Base-by-base conservation (phyloP, 2,113 vertebrate genomes). In the Struthio camelus region DNA sequence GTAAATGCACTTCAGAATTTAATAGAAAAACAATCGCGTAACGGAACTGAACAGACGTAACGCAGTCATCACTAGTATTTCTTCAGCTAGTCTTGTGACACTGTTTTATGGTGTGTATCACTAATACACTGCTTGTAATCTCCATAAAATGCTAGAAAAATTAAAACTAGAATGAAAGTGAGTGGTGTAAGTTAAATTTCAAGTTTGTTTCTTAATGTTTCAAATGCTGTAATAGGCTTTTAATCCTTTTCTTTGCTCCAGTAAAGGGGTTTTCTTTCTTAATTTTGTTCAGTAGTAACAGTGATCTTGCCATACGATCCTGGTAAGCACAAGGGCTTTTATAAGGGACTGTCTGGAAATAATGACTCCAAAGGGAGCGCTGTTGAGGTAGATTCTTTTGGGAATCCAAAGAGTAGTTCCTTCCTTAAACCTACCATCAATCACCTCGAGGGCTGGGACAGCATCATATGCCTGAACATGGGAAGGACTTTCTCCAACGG, bases 391-490 rank as follows among this genome's bases (percentile, higher is more conserved):
- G 36, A 25, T 27, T 65, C 62, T 27, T 65, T 38, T 9, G 15
- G 62, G 62, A 38, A 40, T 36, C 62, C 54, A 56, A 56, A 30
- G 54, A 56, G 54, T 17, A 56, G 30, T 32, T 30, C 54, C 54
- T 56, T 54, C 53, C 53, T 54, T 54, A 54, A 54, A 54, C 27
- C 53, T 32, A 20, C 10, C 5, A 9, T 17, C 54, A 56, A 9
- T 17, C 54, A 56, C 54, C 54, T 17, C 17, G 54, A 28, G 54
- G 14, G 10, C 46, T 48, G 19, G 17, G 46, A 8, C 10, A 66
- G 8, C 64, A 66, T 28, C 20, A 1, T 30, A 22, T 0, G 0
- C 14, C 9, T 14, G 54, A 36, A 23, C 3, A 4, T 18, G 61
- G 59, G 51, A 67, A 34, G 19, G 54, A 25, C 38, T 27, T 44